phyloP scores from a whole-genome alignment of 2,113 vertebrate species.

The Eonycteris spelaea region DNA sequence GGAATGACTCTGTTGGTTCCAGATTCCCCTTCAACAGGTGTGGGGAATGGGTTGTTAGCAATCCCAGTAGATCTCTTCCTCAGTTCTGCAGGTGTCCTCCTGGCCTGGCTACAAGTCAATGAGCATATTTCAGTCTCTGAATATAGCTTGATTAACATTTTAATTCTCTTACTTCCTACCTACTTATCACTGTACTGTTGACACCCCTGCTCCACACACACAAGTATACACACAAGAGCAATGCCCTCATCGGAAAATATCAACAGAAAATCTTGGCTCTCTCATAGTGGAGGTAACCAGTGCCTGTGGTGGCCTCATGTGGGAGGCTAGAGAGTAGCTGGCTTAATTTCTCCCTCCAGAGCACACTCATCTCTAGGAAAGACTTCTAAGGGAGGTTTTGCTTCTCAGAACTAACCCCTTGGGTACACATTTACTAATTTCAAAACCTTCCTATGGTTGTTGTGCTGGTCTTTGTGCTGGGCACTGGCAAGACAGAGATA shows the following conservation, averaged over 20 bases:
- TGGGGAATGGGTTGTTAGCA: too few relatives aligned
- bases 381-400: background rate
- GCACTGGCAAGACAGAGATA: background rate
- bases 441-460: background rate
- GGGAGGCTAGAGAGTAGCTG: background rate
- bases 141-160: too few relatives aligned
- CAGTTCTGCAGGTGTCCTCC: too few relatives aligned
- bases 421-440: background rate
- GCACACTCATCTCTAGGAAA: background rate
- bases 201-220: background rate
- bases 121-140: too few relatives aligned
- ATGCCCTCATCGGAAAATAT: background rate
- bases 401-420: background rate
- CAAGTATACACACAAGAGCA: background rate
- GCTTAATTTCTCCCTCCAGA: rapidly evolving
- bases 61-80: too few relatives aligned
- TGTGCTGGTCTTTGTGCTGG: background rate
- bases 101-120: too few relatives aligned
- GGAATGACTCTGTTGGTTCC: too few relatives aligned
- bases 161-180: too few relatives aligned
- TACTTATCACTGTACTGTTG: background rate
- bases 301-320: background rate
- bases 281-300: background rate
- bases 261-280: background rate
- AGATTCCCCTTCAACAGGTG: too few relatives aligned